phyloP scores from a whole-genome alignment of 2,888 invertebrate genomes.

The Pachymerium ferrugineum region DNA sequence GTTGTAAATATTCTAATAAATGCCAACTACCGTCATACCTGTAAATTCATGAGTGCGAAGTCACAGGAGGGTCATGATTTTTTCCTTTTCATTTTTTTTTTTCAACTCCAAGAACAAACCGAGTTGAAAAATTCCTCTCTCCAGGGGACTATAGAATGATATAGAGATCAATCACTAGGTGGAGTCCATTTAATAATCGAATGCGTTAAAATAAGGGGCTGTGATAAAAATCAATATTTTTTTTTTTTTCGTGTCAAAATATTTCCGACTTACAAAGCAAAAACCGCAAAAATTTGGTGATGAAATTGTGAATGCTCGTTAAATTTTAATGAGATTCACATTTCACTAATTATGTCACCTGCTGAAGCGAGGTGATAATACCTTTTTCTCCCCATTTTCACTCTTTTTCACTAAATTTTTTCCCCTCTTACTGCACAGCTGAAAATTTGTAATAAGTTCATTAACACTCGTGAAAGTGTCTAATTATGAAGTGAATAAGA shows the following conservation, averaged over 20 bases:
- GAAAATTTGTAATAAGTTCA: not conserved
- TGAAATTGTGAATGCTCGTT: not conserved
- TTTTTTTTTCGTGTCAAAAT: not conserved
- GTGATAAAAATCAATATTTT: not conserved
- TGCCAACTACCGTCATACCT: slow-evolving; percentile 3
- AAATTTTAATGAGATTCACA: slow-evolving; percentile 1
- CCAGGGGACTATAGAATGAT: not conserved
- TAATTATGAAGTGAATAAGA: too few species aligned
- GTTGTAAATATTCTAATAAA: slow-evolving; percentile 13
- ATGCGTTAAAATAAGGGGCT: too few species aligned
- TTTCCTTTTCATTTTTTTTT: not conserved
- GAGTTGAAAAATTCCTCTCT: not conserved
- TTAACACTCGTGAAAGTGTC: too few species aligned
- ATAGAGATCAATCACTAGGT: not conserved
- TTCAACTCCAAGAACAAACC: too few species aligned
- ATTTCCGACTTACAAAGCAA: not conserved
- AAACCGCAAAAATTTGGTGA: not conserved
- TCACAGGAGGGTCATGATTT: slow-evolving; percentile 4
- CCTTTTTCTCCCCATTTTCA: not conserved
- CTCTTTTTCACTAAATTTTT: not conserved
- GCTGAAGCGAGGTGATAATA: slow-evolving; percentile 9
- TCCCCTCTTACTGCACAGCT: not conserved
- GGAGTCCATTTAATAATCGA: not conserved
- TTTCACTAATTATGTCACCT: slow-evolving; percentile 2
- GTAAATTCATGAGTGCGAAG: slow-evolving; percentile 4